Evolutionary conservation across 2,888 invertebrate genomes (phyloP).

Genomic region (Zootermopsis nevadensis): DNA sequence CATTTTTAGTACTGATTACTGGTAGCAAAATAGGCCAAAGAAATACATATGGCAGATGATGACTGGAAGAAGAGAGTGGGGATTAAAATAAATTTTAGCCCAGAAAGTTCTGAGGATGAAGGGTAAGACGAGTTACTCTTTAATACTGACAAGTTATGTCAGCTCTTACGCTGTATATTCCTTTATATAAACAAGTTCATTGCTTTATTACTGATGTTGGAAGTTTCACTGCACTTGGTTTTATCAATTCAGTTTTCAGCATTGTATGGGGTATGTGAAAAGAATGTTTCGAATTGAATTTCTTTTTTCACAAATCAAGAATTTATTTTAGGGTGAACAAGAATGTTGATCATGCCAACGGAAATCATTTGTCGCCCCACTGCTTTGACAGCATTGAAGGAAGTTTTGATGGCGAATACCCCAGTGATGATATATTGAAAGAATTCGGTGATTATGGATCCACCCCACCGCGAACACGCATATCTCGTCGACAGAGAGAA

Average conservation of each 20-base stretch:
- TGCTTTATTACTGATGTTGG: neutral
- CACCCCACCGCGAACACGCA: slow-evolving; percentile 83
- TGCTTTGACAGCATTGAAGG: slow-evolving; percentile 48
- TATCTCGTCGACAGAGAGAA: slow-evolving; percentile 66
- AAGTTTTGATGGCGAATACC: slow-evolving; percentile 47
- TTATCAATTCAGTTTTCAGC: neutral
- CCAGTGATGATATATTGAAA: slow-evolving; percentile 55
- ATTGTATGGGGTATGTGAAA: neutral
- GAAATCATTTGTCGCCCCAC: slow-evolving; percentile 31
- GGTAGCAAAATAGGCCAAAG: neutral
- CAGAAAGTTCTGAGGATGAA: slow-evolving; percentile 63
- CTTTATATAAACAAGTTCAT: neutral
- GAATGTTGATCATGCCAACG: neutral
- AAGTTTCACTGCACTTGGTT: neutral
- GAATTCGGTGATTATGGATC: slow-evolving; percentile 74
- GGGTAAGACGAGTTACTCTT: slow-evolving; percentile 51
- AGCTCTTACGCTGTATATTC: neutral
- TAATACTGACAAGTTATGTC: slow-evolving; percentile 31
- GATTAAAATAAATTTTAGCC: slow-evolving; percentile 65
- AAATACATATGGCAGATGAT: slow-evolving; percentile 59
- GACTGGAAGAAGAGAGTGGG: slow-evolving; percentile 68
- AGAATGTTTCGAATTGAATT: neutral
- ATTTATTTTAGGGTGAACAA: slow-evolving; percentile 8
- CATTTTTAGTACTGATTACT: too few relatives aligned
- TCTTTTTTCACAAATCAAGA: neutral